Evolutionary conservation across 1,140 invertebrate species (phyloP).

Genomic region (Coelopa frigida): DNA sequence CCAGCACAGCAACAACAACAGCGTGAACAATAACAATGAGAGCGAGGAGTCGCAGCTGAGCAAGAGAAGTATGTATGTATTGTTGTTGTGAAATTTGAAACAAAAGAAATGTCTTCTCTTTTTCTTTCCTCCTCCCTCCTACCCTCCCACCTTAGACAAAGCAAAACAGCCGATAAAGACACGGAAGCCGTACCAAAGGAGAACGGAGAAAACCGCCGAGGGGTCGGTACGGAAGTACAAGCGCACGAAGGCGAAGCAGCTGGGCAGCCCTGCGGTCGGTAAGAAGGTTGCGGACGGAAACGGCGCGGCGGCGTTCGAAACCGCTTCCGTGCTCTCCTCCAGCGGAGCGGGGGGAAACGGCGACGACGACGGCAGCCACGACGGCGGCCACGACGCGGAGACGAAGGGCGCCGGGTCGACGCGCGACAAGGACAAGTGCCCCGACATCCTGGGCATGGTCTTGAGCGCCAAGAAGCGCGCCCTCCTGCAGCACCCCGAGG

Average conservation of each 20-base stretch:
- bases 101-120: no score
- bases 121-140: no score
- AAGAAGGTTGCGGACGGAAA: not conserved
- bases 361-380: conserved; percentile 21
- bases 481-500: conserved; percentile 34
- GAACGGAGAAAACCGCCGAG: no score
- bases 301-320: not conserved
- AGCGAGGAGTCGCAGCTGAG: conserved; percentile 7
- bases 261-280: not conserved
- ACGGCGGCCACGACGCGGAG: conserved; percentile 20
- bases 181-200: conserved; percentile 36
- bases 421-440: conserved; percentile 31
- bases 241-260: no score
- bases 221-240: not conserved
- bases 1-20: not conserved
- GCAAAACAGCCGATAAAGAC: conserved; percentile 22
- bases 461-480: conserved; percentile 31
- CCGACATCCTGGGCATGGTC: conserved; percentile 35
- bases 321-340: conserved; percentile 16
- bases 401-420: conserved; percentile 8
- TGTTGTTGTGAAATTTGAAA: no score
- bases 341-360: conserved; percentile 18
- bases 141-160: no score
- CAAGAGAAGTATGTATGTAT: no score
- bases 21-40: conserved; percentile 7